A percentile compares a stretch with the other conserved stretches of the same genome.
phyloP scores from a whole-genome alignment of 2,888 invertebrate genomes.

The Papilio protenor region DNA sequence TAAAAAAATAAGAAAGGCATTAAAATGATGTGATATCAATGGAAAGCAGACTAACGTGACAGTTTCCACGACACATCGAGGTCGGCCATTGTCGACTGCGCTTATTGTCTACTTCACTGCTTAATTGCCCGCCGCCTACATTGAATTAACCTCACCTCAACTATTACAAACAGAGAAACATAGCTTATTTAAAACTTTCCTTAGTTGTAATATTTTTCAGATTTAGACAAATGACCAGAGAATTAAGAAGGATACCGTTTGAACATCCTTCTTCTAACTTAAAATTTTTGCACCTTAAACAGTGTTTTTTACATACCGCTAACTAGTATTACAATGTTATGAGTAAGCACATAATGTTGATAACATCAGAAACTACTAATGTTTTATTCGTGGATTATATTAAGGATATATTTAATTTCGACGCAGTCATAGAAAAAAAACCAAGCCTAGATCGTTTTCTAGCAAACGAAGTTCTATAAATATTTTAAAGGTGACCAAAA shows the following conservation, averaged over 20 bases:
- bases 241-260: not conserved
- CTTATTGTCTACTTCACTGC: slow-evolving; percentile 66
- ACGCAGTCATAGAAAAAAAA: not conserved
- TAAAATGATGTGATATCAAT: slow-evolving; percentile 69
- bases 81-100: slow-evolving; percentile 70
- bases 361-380: no score
- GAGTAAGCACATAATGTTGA: no score
- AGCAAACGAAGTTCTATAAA: not conserved
- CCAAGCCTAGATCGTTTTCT: not conserved
- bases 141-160: slow-evolving; percentile 44
- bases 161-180: slow-evolving; percentile 18
- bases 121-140: slow-evolving; percentile 56
- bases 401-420: not conserved
- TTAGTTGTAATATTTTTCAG: not conserved
- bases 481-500: not conserved
- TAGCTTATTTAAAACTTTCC: not conserved
- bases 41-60: slow-evolving; percentile 75
- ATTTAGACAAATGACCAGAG: not conserved
- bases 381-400: not conserved
- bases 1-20: slow-evolving; percentile 55
- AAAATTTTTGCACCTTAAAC: no score
- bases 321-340: no score
- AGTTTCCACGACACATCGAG: slow-evolving; percentile 78
- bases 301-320: no score
- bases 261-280: no score